A percentile compares a stretch with the other conserved stretches of the same genome.
These are phyloP conservation scores for Meganola albula DNA, from an alignment of 2,888 invertebrate genomes.

Conservation along the genomic window DNA sequence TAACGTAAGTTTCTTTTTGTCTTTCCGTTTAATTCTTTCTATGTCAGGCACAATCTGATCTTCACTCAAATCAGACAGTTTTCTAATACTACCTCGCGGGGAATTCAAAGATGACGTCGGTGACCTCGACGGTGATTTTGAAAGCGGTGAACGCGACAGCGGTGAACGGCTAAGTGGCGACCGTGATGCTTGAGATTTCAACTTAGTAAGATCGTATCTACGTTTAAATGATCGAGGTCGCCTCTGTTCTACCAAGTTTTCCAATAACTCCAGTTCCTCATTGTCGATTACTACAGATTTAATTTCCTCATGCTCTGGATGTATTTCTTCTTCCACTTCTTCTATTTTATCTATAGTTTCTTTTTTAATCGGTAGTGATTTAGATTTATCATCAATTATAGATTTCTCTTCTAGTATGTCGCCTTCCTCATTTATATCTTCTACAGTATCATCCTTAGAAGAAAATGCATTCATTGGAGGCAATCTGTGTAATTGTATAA, in stretches of 20 bases:
- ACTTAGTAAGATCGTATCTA: constrained; percentile 62
- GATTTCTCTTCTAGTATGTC: constrained; percentile 80
- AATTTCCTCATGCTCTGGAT: constrained; percentile 52
- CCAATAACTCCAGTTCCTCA: constrained; percentile 76
- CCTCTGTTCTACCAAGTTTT: constrained; percentile 72
- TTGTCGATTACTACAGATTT: constrained; percentile 74
- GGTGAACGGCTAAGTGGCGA: constrained; percentile 70
- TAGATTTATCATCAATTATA: constrained; percentile 60
- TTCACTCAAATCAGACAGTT: constrained; percentile 71
- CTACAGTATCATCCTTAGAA: constrained; percentile 92
- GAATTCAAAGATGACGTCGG: constrained; percentile 74
- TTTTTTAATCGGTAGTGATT: constrained; percentile 38
- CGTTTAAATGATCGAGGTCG: constrained; percentile 72
- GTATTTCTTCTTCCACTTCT: constrained; percentile 75
- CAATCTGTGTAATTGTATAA: constrained; percentile 86
- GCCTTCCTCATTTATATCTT: constrained; percentile 83
- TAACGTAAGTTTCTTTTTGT: constrained; percentile 65
- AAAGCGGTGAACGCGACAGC: constrained; percentile 66
- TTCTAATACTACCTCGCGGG: constrained; percentile 70
- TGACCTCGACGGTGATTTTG: constrained; percentile 71
- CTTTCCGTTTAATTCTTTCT: constrained; percentile 69
- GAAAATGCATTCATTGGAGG: constrained; percentile 92
- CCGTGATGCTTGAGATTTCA: constrained; percentile 57
- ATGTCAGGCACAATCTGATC: constrained; percentile 73
- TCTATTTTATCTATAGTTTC: constrained; percentile 64